phyloP scores from a whole-genome alignment of 2,113 vertebrate genomes.

The Entomyzon cyanotis region DNA sequence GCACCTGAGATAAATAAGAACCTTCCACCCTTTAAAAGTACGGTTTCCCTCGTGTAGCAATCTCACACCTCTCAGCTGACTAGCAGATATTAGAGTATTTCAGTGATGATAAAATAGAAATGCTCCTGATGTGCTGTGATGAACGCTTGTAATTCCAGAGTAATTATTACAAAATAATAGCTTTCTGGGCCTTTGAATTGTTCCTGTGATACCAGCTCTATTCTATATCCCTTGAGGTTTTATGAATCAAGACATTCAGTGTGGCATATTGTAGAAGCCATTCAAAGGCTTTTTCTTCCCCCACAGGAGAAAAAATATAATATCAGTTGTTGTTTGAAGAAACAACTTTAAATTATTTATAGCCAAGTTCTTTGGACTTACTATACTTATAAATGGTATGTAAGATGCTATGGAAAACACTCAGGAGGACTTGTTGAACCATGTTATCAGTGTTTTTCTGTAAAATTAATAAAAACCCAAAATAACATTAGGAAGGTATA shows the following conservation, averaged over 20 bases:
- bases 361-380: not conserved
- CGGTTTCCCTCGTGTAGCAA: not conserved
- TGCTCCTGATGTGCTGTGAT: not conserved
- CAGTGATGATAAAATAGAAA: not conserved
- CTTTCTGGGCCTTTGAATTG: not conserved
- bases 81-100: not conserved
- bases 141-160: not conserved
- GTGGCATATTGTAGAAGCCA: not conserved
- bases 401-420: not conserved
- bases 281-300: not conserved
- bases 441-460: not conserved
- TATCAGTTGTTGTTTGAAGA: not conserved
- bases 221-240: not conserved
- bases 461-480: not conserved
- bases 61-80: not conserved
- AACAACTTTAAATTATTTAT: not conserved
- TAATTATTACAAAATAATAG: conserved; percentile 2
- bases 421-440: not conserved
- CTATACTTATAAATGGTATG: not conserved
- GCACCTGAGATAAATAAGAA: not conserved
- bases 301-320: not conserved
- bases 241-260: not conserved
- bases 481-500: not conserved
- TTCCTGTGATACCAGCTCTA: not conserved
- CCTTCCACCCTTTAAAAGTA: not conserved